Percentiles rank a stretch among this genome's conserved stretches.
phyloP scores from a whole-genome alignment of 2,888 invertebrate genomes.

The Tachina fera region DNA sequence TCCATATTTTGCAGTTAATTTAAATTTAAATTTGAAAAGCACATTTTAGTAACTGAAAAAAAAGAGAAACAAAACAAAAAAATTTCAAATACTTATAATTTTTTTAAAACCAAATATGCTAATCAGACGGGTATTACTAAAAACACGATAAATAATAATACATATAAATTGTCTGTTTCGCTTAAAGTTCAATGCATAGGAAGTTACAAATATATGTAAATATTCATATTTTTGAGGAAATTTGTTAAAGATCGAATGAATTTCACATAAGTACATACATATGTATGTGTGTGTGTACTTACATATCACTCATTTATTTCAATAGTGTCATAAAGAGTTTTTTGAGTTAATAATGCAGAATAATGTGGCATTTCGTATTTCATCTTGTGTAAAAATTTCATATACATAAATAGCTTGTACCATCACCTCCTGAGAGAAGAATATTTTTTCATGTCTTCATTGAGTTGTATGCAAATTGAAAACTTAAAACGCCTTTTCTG shows the following conservation, averaged over 20 bases:
- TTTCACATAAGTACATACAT: background rate
- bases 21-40: background rate
- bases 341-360: no score
- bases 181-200: background rate
- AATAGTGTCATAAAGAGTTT: no score
- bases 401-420: no score
- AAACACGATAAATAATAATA: conserved; percentile 15
- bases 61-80: background rate
- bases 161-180: background rate
- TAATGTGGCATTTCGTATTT: no score
- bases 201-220: background rate
- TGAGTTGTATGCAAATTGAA: no score
- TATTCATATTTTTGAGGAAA: background rate
- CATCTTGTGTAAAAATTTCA: no score
- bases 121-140: background rate
- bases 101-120: background rate
- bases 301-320: no score
- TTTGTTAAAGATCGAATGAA: conserved; percentile 13
- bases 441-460: no score
- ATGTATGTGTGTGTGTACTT: no score
- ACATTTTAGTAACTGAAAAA: background rate
- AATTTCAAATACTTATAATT: background rate
- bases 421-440: no score
- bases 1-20: conserved; percentile 20
- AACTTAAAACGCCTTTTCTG: no score